Evolutionary conservation across 2,888 invertebrate species (phyloP).

Genomic region (Drosophila vallismaia): DNA sequence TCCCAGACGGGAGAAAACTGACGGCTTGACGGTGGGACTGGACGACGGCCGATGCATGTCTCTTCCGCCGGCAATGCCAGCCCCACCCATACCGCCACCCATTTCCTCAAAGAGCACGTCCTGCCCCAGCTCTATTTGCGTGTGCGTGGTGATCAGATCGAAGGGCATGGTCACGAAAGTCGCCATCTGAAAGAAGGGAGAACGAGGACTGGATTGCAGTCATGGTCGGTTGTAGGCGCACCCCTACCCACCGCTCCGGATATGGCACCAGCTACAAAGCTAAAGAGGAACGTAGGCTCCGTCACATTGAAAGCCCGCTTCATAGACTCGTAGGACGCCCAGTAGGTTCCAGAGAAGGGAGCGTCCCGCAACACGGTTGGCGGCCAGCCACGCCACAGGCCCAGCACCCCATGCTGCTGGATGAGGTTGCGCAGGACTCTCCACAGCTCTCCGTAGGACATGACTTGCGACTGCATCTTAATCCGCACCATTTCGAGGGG

Average conservation of each 20-base stretch:
- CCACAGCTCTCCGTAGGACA: slow-evolving; percentile 87
- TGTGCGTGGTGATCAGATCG: slow-evolving; percentile 67
- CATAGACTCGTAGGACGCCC: slow-evolving; percentile 92
- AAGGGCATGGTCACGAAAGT: slow-evolving; percentile 72
- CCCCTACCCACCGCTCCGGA: slow-evolving; percentile 60
- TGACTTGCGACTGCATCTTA: slow-evolving; percentile 96
- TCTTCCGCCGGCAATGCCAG: not conserved
- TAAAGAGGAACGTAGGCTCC: slow-evolving; percentile 61
- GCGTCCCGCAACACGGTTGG: slow-evolving; percentile 71
- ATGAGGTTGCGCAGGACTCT: slow-evolving; percentile 86
- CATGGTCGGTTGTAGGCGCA: not conserved
- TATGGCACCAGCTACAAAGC: slow-evolving; percentile 61
- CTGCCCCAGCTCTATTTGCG: slow-evolving; percentile 67
- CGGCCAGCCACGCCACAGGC: slow-evolving; percentile 90
- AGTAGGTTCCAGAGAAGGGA: slow-evolving; percentile 89
- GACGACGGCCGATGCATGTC: not conserved
- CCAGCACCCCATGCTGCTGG: slow-evolving; percentile 88
- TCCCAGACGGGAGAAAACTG: slow-evolving; percentile 50
- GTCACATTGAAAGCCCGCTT: slow-evolving; percentile 86
- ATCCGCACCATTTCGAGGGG: slow-evolving; percentile 97
- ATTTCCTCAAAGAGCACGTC: slow-evolving; percentile 52
- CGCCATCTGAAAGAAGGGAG: slow-evolving; percentile 47
- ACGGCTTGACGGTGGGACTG: not conserved
- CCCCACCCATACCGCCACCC: not conserved
- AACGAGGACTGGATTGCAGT: not conserved